Evolutionary conservation across 1,140 invertebrate genomes (phyloP).

Genomic region (Ericerus pela): DNA sequence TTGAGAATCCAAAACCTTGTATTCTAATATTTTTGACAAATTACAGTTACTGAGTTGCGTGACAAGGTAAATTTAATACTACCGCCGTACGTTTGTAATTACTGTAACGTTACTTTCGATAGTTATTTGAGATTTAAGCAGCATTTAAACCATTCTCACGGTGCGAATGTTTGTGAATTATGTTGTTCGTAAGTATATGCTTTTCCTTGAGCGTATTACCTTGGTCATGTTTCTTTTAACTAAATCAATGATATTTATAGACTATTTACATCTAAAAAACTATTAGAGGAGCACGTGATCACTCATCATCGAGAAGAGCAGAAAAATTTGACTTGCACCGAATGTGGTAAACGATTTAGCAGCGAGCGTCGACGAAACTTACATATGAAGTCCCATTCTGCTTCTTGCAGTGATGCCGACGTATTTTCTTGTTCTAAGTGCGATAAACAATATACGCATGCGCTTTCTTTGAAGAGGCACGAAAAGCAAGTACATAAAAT

Average conservation of each 20-base stretch:
- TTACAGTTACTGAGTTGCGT: neutral
- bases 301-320: neutral
- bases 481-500: too few relatives aligned
- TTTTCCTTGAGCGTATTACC: neutral
- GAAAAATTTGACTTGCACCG: neutral
- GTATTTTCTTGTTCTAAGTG: too few relatives aligned
- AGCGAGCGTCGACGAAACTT: neutral
- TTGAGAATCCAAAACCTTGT: neutral
- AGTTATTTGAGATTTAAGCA: neutral
- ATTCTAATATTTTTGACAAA: neutral
- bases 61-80: neutral
- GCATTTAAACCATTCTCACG: neutral
- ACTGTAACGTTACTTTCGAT: neutral
- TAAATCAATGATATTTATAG: neutral
- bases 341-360: neutral
- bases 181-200: neutral
- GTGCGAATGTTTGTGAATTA: neutral
- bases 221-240: neutral
- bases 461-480: too few relatives aligned
- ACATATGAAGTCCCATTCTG: neutral
- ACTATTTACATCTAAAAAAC: neutral
- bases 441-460: too few relatives aligned
- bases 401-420: too few relatives aligned
- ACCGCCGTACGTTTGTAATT: constrained; percentile 1
- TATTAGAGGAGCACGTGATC: neutral